A percentile compares a stretch with the other conserved stretches of the same genome.
These are phyloP conservation scores for Megaceryle torquata DNA, from an alignment of 2,113 vertebrate genomes.

Conservation along the genomic window DNA sequence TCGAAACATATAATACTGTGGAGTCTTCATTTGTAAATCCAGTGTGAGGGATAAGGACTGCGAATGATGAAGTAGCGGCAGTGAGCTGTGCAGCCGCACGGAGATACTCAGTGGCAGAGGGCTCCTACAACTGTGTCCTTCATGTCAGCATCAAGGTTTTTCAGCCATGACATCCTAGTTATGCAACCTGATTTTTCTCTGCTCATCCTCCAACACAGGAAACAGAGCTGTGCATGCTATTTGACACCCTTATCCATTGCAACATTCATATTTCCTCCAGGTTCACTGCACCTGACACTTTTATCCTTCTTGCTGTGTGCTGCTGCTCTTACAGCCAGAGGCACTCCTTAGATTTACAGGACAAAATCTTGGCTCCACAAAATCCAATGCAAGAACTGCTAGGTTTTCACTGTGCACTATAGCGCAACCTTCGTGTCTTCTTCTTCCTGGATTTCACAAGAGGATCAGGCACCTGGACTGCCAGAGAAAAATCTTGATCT, in stretches of 20 bases:
- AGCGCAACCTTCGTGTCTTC: rapidly evolving
- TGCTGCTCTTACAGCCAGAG: not conserved
- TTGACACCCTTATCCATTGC: not conserved
- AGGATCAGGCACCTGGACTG: not conserved
- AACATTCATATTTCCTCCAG: not conserved
- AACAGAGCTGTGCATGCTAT: rapidly evolving
- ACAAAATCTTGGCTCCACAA: not conserved
- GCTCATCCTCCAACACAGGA: not conserved
- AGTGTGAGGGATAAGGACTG: not conserved
- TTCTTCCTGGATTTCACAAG: not conserved
- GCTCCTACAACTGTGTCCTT: not conserved
- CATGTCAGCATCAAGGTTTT: rapidly evolving
- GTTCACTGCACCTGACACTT: not conserved
- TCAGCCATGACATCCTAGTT: not conserved
- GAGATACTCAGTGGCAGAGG: not conserved
- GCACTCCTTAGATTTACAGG: not conserved
- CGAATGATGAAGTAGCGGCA: not conserved
- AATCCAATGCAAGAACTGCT: not conserved
- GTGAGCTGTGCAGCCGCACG: not conserved
- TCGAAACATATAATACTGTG: not conserved
- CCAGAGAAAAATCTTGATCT: not conserved
- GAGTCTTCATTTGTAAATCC: not conserved
- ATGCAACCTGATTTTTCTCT: not conserved
- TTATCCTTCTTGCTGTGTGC: not conserved
- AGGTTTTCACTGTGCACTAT: not conserved